Percentiles rank a stretch among this genome's conserved stretches.
Evolutionary conservation across 2,113 vertebrate species (phyloP).

Genomic region (Puffinus mauretanicus): DNA sequence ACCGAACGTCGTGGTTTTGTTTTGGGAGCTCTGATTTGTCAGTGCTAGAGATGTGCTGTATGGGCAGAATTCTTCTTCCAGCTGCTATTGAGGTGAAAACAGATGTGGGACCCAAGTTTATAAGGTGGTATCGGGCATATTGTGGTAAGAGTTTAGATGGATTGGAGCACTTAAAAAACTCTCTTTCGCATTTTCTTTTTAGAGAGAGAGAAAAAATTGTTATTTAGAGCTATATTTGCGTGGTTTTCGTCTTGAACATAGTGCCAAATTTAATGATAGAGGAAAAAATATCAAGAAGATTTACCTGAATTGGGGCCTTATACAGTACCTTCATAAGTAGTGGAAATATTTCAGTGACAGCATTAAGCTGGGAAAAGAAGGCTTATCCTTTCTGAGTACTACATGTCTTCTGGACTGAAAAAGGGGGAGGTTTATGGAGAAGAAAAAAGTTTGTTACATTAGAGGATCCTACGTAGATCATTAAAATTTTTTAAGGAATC

Average conservation of each 20-base stretch:
- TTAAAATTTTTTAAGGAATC: background rate
- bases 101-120: background rate
- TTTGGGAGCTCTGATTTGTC: background rate
- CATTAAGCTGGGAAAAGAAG: background rate
- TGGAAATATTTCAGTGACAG: background rate
- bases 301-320: background rate
- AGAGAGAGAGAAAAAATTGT: background rate
- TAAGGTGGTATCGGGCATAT: background rate
- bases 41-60: background rate
- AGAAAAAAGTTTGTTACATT: background rate
- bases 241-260: background rate
- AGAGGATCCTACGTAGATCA: background rate
- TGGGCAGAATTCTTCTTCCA: background rate
- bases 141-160: background rate
- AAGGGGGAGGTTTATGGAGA: background rate
- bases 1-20: background rate
- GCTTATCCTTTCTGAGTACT: background rate
- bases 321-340: background rate
- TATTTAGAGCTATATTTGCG: background rate
- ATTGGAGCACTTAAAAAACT: background rate
- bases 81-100: background rate
- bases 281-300: background rate
- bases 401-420: background rate
- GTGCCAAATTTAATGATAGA: background rate
- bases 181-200: background rate